phyloP scores from a whole-genome alignment of 2,113 vertebrate genomes.

The Aptenodytes patagonicus region DNA sequence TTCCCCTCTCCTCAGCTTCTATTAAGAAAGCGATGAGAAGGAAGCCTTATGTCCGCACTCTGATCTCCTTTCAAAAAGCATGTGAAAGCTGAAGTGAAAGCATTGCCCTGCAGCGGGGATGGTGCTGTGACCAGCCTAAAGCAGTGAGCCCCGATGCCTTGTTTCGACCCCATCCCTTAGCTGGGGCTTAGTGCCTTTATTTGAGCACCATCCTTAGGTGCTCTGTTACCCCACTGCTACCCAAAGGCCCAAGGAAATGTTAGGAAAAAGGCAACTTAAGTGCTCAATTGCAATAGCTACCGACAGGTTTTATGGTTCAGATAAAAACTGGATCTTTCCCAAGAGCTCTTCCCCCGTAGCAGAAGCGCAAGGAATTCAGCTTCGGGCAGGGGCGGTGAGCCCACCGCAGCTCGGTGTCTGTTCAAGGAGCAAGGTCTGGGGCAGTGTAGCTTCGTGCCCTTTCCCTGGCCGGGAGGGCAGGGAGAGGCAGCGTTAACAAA shows the following conservation, averaged over 20 bases:
- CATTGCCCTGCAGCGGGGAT: not conserved
- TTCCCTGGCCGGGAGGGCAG: not conserved
- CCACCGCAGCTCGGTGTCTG: fast-evolving
- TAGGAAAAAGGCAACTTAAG: not conserved
- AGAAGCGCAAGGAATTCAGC: not conserved
- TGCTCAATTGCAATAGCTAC: not conserved
- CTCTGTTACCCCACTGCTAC: not conserved
- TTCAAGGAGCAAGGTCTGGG: not conserved
- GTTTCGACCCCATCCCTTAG: not conserved
- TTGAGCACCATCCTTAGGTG: not conserved
- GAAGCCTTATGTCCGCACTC: not conserved
- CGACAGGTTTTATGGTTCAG: not conserved
- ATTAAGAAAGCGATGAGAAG: not conserved
- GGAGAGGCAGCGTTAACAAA: not conserved
- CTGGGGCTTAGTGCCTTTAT: not conserved
- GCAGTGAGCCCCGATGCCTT: not conserved
- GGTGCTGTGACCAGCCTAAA: not conserved
- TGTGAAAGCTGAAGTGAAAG: not conserved
- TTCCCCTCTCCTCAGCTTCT: not conserved
- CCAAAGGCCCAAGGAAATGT: not conserved
- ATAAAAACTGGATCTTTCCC: not conserved
- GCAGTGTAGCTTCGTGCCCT: not conserved
- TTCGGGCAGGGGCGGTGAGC: not conserved
- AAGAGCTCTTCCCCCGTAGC: not conserved
- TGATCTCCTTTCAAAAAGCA: not conserved